phyloP scores from a whole-genome alignment of 2,888 invertebrate genomes.

The Brachycybe producta region DNA sequence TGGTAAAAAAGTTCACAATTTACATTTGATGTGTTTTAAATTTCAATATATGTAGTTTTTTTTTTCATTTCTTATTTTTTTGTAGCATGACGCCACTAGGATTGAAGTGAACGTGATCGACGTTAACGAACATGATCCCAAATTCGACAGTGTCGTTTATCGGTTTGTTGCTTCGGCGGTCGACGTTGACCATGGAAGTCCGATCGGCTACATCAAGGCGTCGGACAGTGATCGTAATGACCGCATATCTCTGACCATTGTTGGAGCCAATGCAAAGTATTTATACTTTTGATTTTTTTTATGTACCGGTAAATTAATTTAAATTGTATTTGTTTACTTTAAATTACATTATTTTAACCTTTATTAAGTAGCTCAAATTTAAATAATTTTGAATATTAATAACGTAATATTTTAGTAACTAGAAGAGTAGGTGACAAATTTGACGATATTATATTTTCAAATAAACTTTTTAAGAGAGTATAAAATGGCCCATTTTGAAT shows the following conservation, averaged over 20 bases:
- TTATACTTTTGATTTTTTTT: slow-evolving; percentile 16
- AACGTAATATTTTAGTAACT: too few relatives aligned
- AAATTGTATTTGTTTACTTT: slow-evolving; percentile 8
- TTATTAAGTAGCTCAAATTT: slow-evolving; percentile 14
- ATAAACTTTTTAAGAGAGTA: too few relatives aligned
- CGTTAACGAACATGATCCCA: slow-evolving; percentile 87
- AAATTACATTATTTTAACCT: not conserved
- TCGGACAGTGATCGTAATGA: slow-evolving; percentile 74
- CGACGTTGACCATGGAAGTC: slow-evolving; percentile 24
- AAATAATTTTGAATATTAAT: not conserved
- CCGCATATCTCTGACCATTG: slow-evolving; percentile 52
- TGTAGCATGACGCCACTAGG: slow-evolving; percentile 67
- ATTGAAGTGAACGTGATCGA: slow-evolving; percentile 68
- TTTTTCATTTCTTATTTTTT: slow-evolving; percentile 9
- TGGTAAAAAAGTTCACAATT: slow-evolving; percentile 38
- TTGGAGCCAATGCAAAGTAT: slow-evolving; percentile 55
- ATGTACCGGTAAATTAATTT: too few relatives aligned
- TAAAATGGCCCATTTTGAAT: too few relatives aligned
- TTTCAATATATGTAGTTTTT: not conserved
- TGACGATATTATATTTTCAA: too few relatives aligned
- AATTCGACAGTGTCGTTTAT: slow-evolving; percentile 75
- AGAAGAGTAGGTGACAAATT: too few relatives aligned
- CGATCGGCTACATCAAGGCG: slow-evolving; percentile 59
- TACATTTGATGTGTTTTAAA: not conserved
- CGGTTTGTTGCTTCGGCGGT: slow-evolving; percentile 47